Percentiles rank a stretch among this genome's conserved stretches.
These are phyloP conservation scores for Muscicapa striata DNA, from an alignment of 2,797 vertebrate genomes.

Conservation along the genomic window DNA sequence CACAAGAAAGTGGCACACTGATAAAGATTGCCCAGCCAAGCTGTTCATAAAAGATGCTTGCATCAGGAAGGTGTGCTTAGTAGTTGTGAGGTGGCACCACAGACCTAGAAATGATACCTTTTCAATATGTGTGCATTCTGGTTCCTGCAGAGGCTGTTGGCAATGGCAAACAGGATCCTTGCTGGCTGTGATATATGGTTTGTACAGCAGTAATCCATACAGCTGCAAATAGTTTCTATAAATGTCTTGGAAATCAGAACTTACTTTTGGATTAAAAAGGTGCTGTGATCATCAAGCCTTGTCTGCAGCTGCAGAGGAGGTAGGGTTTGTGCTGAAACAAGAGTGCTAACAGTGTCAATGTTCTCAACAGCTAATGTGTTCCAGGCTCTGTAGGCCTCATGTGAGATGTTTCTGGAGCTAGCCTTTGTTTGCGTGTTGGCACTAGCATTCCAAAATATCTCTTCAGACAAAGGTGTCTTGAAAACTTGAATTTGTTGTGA, in stretches of 20 bases:
- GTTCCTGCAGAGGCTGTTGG: too few species aligned
- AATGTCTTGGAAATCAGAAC: background rate
- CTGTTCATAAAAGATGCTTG: constrained; percentile 3
- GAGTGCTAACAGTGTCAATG: background rate
- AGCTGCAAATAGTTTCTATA: background rate
- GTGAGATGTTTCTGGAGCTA: background rate
- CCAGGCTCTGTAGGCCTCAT: background rate
- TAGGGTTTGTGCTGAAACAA: background rate
- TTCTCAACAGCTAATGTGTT: background rate
- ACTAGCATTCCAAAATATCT: background rate
- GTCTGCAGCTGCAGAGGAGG: background rate
- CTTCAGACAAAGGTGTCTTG: background rate
- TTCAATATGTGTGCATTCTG: background rate
- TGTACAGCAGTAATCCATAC: background rate
- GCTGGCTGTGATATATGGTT: background rate
- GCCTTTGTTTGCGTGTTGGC: background rate
- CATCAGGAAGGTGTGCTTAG: background rate
- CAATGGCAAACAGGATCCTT: background rate
- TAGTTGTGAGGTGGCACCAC: background rate
- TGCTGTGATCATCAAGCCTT: background rate
- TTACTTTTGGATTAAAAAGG: background rate
- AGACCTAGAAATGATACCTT: constrained; percentile 1
- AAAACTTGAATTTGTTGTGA: background rate
- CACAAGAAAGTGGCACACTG: background rate
- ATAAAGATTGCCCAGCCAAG: background rate